A percentile compares a stretch with the other conserved stretches of the same genome.
These are phyloP conservation scores for Plusia festucae DNA, from an alignment of 2,888 invertebrate species.

Conservation along the genomic window DNA sequence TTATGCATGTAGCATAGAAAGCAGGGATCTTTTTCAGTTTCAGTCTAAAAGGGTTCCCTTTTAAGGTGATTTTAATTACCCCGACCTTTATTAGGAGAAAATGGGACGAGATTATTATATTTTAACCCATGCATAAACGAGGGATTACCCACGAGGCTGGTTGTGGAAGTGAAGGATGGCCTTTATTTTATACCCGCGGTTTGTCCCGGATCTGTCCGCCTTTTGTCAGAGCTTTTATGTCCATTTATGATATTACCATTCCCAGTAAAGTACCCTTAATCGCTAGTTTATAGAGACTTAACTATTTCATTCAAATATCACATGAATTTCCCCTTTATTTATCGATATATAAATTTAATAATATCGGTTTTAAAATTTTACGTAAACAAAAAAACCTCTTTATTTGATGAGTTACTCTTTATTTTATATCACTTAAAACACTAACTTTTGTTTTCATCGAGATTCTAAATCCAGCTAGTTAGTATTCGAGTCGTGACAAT, in stretches of 20 bases:
- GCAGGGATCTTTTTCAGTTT: slow-evolving; percentile 39
- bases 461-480: slow-evolving; percentile 42
- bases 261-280: not conserved
- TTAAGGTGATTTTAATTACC: slow-evolving; percentile 47
- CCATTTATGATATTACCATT: not conserved
- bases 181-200: slow-evolving; percentile 35
- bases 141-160: slow-evolving; percentile 40
- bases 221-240: not conserved
- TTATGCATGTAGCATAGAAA: slow-evolving; percentile 29
- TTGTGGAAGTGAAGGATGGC: slow-evolving; percentile 17
- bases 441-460: not conserved
- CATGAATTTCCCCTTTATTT: too few species aligned
- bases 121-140: slow-evolving; percentile 41
- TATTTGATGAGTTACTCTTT: too few species aligned
- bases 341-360: too few species aligned
- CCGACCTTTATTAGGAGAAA: slow-evolving; percentile 47
- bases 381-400: too few species aligned
- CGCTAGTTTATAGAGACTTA: not conserved
- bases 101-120: slow-evolving; percentile 54
- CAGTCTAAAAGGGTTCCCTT: slow-evolving; percentile 24
- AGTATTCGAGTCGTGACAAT: slow-evolving; percentile 48
- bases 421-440: not conserved
- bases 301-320: not conserved
- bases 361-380: too few species aligned
- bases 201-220: slow-evolving; percentile 31